These are phyloP conservation scores for Helicoverpa assulta DNA, from an alignment of 2,888 invertebrate genomes.

Conservation along the genomic window DNA sequence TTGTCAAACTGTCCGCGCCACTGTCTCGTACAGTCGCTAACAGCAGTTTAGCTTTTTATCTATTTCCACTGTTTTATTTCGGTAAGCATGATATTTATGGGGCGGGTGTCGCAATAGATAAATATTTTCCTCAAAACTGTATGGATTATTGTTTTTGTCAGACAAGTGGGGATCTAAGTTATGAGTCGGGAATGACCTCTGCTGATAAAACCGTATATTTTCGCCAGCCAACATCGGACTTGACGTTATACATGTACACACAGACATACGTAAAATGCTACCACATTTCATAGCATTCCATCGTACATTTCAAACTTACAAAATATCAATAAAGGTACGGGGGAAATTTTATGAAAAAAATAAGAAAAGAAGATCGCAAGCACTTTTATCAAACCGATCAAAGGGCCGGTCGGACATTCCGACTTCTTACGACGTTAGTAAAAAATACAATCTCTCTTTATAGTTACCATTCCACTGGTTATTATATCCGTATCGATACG, in stretches of 20 bases:
- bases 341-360: slow-evolving; percentile 78
- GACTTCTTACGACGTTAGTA: slow-evolving; percentile 90
- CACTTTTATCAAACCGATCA: slow-evolving; percentile 89
- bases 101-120: slow-evolving; percentile 86
- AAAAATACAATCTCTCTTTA: slow-evolving; percentile 90
- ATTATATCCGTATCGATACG: slow-evolving; percentile 89
- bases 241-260: slow-evolving; percentile 30
- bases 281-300: slow-evolving; percentile 68
- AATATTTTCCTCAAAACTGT: slow-evolving; percentile 86
- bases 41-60: slow-evolving; percentile 85
- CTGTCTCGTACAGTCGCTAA: slow-evolving; percentile 73
- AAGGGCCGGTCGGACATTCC: slow-evolving; percentile 89
- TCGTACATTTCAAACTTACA: slow-evolving; percentile 69
- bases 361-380: slow-evolving; percentile 81
- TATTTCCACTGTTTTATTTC: slow-evolving; percentile 86
- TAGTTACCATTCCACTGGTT: slow-evolving; percentile 90
- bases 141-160: slow-evolving; percentile 88
- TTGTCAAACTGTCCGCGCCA: slow-evolving; percentile 79
- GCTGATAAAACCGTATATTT: slow-evolving; percentile 70
- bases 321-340: slow-evolving; percentile 82
- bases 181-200: slow-evolving; percentile 83
- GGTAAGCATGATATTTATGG: slow-evolving; percentile 84
- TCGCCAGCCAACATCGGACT: slow-evolving; percentile 32
- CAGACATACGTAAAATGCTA: slow-evolving; percentile 29
- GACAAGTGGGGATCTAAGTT: slow-evolving; percentile 81